Evolutionary conservation across 2,113 vertebrate genomes (phyloP).

Genomic region (Pomatostomus ruficeps): DNA sequence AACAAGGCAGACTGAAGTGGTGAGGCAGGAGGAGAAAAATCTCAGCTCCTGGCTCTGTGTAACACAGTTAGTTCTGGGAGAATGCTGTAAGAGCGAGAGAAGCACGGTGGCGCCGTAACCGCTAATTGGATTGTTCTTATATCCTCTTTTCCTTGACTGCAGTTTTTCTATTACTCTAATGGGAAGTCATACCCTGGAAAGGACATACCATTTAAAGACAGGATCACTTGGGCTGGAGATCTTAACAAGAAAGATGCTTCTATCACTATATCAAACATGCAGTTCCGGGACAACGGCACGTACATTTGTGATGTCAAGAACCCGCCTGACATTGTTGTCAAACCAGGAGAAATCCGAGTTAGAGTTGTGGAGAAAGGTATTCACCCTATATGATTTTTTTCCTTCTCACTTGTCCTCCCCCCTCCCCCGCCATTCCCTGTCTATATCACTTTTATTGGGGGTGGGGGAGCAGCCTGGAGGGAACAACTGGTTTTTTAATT

Average conservation of each 20-base stretch:
- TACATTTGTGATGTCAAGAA: slow-evolving; percentile 90
- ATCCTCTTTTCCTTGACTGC: slow-evolving; percentile 34
- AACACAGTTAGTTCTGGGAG: neutral
- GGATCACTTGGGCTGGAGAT: slow-evolving; percentile 86
- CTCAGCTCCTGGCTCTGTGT: neutral
- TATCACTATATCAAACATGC: slow-evolving; percentile 82
- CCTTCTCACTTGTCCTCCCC: rapidly evolving
- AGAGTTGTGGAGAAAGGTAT: slow-evolving; percentile 89
- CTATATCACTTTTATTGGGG: neutral
- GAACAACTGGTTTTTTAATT: neutral
- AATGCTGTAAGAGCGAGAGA: neutral
- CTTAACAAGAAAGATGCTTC: slow-evolving; percentile 91
- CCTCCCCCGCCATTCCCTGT: neutral
- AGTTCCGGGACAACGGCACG: slow-evolving; percentile 91
- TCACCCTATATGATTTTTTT: neutral
- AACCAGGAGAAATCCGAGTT: slow-evolving; percentile 77
- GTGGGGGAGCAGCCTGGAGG: neutral
- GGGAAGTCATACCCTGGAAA: slow-evolving; percentile 74
- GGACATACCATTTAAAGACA: slow-evolving; percentile 76
- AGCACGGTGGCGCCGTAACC: neutral
- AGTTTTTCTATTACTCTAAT: slow-evolving; percentile 84
- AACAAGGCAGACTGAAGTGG: neutral
- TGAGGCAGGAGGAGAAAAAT: neutral
- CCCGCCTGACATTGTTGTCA: slow-evolving; percentile 84
- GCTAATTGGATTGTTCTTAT: slow-evolving; percentile 20